These are phyloP conservation scores for Cheilosia pagana DNA, from an alignment of 2,888 invertebrate genomes.

Conservation along the genomic window DNA sequence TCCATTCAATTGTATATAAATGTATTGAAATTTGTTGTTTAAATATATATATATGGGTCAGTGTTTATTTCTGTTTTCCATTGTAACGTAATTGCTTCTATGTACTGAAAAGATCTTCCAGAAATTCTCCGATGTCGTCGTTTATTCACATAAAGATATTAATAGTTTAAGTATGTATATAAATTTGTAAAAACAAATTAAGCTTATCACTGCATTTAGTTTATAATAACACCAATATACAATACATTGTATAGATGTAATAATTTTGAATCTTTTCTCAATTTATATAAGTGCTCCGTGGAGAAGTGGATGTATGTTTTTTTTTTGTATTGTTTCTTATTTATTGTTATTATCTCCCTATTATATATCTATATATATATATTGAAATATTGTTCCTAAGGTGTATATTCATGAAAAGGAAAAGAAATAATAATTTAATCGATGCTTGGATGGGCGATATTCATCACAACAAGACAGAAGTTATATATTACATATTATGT, in stretches of 20 bases:
- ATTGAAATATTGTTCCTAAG: constrained; percentile 65
- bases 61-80: constrained; percentile 2
- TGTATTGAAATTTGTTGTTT: background rate
- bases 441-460: constrained; percentile 46
- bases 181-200: background rate
- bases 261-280: constrained; percentile 8
- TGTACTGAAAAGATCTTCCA: constrained; percentile 52
- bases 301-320: background rate
- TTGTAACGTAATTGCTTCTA: background rate
- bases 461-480: constrained; percentile 39
- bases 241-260: background rate
- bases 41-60: constrained; percentile 1
- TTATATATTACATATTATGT: constrained; percentile 15
- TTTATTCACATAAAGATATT: constrained; percentile 25
- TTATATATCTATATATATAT: constrained; percentile 16
- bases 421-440: constrained; percentile 25
- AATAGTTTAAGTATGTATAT: background rate
- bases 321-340: constrained; percentile 3
- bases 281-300: constrained; percentile 7
- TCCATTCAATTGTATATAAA: background rate
- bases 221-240: constrained; percentile 15
- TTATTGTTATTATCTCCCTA: constrained; percentile 13
- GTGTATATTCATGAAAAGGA: constrained; percentile 20
- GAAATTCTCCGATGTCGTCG: constrained; percentile 28
- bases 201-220: constrained; percentile 52